Base-by-base conservation (phyloP, 2,888 invertebrate species). In the Cecidostiba fungosa region DNA sequence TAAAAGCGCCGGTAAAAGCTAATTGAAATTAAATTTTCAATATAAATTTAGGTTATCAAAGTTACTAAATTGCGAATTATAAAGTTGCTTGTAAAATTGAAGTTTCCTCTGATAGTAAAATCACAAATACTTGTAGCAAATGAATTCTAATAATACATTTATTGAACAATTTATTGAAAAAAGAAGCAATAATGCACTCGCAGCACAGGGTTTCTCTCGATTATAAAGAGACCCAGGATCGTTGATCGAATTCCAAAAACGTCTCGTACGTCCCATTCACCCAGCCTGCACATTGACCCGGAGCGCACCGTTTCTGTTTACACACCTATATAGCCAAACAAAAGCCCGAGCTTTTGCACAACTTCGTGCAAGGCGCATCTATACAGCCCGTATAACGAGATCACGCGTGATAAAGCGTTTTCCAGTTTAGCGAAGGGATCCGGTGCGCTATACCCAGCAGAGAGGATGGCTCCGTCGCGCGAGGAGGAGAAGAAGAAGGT, bases 331-430 rank as follows among this genome's bases (percentile, higher is more conserved):
- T 29, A 62, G 62, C 10, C 62, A 14, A 29, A 62, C 62, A 62
- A 62, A 62, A 62, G 62, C 62, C 62, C 62, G 23, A 23, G 23
- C 62, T 62, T 29, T 29, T 26, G 62, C 62, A 8, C 29, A 26
- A n/a, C 54, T 54, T 59, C 23, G 54, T 8, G 54, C 54, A 23
- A 14, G 26, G 12, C 29, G 29, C 5, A 26, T 66, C 26, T 29
- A 66, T 66, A 66, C 29, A 66, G 66, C 72, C 72, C 36, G 69
- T 32, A 19, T 73, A 73, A 81, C 72, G 73, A 73, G 80, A 81
- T 81, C 70, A 62, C 59, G 72, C 59, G 59, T 43, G 73, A 81
- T 81, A 81, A 43, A 73, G 80, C 73, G 59, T 73, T 72, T 39
- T 29, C 72, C 26, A 73, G 50, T 50, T 50, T 29, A 47, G 50